Evolutionary conservation across 2,113 vertebrate genomes (phyloP), one percentile per base, ranked within the genome.

Genomic region (Pelmatolapia mariae): DNA sequence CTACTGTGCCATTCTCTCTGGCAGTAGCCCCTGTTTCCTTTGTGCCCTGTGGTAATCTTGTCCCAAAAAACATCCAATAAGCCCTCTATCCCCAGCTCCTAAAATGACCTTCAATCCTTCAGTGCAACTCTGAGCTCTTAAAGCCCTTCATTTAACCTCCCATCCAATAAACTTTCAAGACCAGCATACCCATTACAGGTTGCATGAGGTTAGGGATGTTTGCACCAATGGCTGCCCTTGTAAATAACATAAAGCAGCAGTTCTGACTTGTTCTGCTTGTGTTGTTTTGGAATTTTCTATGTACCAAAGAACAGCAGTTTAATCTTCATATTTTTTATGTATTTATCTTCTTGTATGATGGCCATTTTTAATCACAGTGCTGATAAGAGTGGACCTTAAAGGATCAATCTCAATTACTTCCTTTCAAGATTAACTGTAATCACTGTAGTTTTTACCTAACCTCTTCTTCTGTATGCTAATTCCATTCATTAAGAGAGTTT

Each of bases 51-150:
- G 76, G 53, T 91, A 93, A 91, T 91, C 89, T 93, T 80, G 81
- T 93, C 90, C 90, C 81, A 85, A 92, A 92, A 90, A 93, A 87
- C 66, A 82, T 86, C 66, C 66, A 83, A 15, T 93, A 93, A 94
- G 86, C 84, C 47, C 68, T 87, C 66, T 38, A 86, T 89, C 33
- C 73, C 80, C 86, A 90, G 80, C 88, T 89, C 90, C 59, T 71
- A 87, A 94, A 91, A 91, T 91, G 73, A 89, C 88, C 86, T 56
- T 81, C 87, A 63, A 86, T 91, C 91, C 86, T 79, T 79, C 47
- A 78, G 31, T 73, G 52, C 29, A 83, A 38, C 80, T 24, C 80
- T 89, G 91, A 91, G 89, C 90, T 89, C 86, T 54, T 81, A 87
- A 89, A 91, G 63, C 84, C 79, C 79, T 45, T 89, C 84, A 81